phyloP scores from a whole-genome alignment of 2,797 vertebrate species.

The Smutsia temminckii region DNA sequence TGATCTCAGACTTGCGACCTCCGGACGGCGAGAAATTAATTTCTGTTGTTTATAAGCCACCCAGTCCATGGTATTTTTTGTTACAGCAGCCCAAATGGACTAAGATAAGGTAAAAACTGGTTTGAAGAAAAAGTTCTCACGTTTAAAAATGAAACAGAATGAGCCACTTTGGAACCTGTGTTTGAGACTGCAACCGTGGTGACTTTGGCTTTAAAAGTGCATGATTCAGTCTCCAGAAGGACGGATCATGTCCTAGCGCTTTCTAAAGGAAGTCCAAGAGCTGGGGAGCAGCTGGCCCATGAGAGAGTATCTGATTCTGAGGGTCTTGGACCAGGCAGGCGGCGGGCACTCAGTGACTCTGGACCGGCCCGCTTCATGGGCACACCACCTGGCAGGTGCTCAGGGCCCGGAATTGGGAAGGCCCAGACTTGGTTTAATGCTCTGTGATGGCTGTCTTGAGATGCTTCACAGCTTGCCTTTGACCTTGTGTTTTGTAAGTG shows the following conservation, averaged over 20 bases:
- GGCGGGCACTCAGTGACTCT: neutral
- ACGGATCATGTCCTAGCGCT: too few species aligned
- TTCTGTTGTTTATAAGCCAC: neutral
- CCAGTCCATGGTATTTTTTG: neutral
- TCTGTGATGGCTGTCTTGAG: neutral
- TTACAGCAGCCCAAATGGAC: neutral
- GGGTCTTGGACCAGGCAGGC: neutral
- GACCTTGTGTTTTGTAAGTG: neutral
- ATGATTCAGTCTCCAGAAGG: neutral
- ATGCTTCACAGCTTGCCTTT: neutral
- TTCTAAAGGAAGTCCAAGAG: neutral
- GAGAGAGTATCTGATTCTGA: neutral
- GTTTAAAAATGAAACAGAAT: neutral
- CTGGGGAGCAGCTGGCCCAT: neutral
- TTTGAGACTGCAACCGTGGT: neutral
- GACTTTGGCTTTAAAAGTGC: neutral
- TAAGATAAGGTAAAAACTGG: neutral
- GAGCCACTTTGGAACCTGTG: neutral
- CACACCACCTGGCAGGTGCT: too few species aligned
- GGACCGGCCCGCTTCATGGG: rapidly evolving
- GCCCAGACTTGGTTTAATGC: neutral
- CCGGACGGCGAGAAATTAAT: neutral
- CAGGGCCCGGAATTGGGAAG: neutral
- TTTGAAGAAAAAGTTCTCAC: neutral
- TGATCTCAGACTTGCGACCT: neutral